Conservation (phyloP, 2,888 invertebrate species). For the Drymonia ruficornis region DNA sequence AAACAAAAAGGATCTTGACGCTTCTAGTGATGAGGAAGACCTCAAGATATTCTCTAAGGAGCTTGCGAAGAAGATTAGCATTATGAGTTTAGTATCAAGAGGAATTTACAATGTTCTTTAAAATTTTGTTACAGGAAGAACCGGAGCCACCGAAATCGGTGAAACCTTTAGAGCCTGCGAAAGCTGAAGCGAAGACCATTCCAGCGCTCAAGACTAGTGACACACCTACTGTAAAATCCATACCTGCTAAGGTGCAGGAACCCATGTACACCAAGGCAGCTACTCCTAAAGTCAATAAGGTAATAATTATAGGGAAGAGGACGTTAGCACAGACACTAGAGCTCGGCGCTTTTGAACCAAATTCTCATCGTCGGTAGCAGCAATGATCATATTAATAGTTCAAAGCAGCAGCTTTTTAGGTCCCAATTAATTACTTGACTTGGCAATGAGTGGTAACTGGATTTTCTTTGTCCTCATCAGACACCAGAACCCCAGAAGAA, state of each 20-base stretch:
- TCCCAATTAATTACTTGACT: no score
- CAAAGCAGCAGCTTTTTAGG: no score
- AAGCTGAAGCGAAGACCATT: conserved; percentile 70
- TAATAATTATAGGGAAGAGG: conserved; percentile 22
- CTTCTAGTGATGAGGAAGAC: no score
- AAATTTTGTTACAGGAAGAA: conserved; percentile 51
- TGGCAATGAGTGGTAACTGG: no score
- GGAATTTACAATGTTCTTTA: conserved; percentile 14
- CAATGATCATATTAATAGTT: no score
- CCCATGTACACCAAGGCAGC: conserved; percentile 75
- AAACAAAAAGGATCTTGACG: no score
- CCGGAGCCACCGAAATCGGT: conserved; percentile 57
- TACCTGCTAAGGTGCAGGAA: conserved; percentile 72
- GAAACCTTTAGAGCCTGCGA: conserved; percentile 59
- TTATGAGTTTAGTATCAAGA: no score
- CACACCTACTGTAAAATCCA: conserved; percentile 61
- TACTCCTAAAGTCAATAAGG: conserved; percentile 67
- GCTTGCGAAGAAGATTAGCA: no score
- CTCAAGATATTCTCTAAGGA: no score
- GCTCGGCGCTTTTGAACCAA: no score
- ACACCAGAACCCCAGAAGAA: conserved; percentile 73
- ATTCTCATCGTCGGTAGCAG: no score
- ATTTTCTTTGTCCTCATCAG: conserved; percentile 34
- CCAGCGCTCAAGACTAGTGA: conserved; percentile 66
- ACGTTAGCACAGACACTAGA: no score